A percentile compares a stretch with the other conserved stretches of the same genome.
Evolutionary conservation across 2,888 invertebrate species (phyloP).

Genomic region (Drosophila limbata): DNA sequence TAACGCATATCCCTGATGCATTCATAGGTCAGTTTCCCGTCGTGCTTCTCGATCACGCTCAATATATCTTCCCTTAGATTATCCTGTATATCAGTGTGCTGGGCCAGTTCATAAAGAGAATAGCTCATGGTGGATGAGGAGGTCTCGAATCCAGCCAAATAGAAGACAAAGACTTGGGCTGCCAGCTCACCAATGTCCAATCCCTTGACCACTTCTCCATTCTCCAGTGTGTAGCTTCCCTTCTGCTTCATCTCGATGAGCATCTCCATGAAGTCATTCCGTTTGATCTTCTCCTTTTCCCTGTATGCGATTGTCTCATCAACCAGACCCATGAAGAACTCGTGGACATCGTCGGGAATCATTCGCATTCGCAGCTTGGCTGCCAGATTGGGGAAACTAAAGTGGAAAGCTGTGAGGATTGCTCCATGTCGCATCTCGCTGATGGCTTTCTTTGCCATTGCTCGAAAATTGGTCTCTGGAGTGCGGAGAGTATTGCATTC

Average conservation of each 20-base stretch:
- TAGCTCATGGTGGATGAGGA: slow-evolving; percentile 86
- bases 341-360: slow-evolving; percentile 66
- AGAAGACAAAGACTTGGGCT: slow-evolving; percentile 87
- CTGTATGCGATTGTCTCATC: slow-evolving; percentile 83
- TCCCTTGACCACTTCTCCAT: slow-evolving; percentile 62
- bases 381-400: slow-evolving; percentile 70
- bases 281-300: slow-evolving; percentile 79
- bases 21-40: slow-evolving; percentile 84
- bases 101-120: slow-evolving; percentile 86
- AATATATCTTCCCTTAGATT: slow-evolving; percentile 85
- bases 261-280: slow-evolving; percentile 86
- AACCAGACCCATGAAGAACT: slow-evolving; percentile 82
- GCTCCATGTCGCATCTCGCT: slow-evolving; percentile 48
- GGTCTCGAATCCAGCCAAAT: slow-evolving; percentile 87
- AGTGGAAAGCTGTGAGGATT: slow-evolving; percentile 46
- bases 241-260: slow-evolving; percentile 84
- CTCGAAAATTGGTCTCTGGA: slow-evolving; percentile 81
- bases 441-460: slow-evolving; percentile 54
- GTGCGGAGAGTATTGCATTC: slow-evolving; percentile 84
- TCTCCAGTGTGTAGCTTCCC: slow-evolving; percentile 61
- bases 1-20: slow-evolving; percentile 85
- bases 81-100: slow-evolving; percentile 85
- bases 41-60: slow-evolving; percentile 78
- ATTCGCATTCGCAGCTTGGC: slow-evolving; percentile 61
- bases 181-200: slow-evolving; percentile 84